phyloP scores from a whole-genome alignment of 2,113 vertebrate species.

The Sapayoa aenigma region DNA sequence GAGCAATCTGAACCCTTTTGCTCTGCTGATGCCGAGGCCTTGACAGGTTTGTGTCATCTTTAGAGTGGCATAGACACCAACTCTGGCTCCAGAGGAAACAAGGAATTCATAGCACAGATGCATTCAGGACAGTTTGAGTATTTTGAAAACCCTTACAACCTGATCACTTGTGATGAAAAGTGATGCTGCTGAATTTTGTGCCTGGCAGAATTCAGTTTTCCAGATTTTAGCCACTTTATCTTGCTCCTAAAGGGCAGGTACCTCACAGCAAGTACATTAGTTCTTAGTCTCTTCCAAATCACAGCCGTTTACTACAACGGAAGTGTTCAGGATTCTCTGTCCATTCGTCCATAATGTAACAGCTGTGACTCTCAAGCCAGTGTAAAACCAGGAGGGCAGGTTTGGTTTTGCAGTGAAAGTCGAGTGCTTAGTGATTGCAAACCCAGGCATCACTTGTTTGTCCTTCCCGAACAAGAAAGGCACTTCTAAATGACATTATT shows the following conservation, averaged over 20 bases:
- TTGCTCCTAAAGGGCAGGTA: not conserved
- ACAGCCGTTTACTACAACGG: not conserved
- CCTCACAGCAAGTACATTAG: not conserved
- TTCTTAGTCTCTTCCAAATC: not conserved
- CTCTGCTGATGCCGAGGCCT: not conserved
- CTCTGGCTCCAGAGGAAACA: not conserved
- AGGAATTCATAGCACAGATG: not conserved
- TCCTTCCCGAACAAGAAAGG: not conserved
- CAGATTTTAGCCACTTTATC: not conserved
- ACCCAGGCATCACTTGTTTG: not conserved
- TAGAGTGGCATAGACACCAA: not conserved
- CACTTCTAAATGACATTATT: not conserved
- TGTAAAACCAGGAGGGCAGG: not conserved
- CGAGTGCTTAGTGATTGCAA: not conserved
- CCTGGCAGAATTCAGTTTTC: not conserved
- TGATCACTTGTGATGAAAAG: not conserved
- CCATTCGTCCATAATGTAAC: not conserved
- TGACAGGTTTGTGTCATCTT: not conserved
- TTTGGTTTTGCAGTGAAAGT: not conserved
- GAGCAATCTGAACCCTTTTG: not conserved
- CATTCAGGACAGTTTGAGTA: not conserved
- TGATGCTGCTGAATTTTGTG: not conserved
- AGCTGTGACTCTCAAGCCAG: not conserved
- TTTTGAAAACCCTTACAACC: not conserved
- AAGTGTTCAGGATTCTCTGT: not conserved